These are phyloP conservation scores for Chauna torquata DNA, from an alignment of 2,113 vertebrate genomes.

Conservation along the genomic window DNA sequence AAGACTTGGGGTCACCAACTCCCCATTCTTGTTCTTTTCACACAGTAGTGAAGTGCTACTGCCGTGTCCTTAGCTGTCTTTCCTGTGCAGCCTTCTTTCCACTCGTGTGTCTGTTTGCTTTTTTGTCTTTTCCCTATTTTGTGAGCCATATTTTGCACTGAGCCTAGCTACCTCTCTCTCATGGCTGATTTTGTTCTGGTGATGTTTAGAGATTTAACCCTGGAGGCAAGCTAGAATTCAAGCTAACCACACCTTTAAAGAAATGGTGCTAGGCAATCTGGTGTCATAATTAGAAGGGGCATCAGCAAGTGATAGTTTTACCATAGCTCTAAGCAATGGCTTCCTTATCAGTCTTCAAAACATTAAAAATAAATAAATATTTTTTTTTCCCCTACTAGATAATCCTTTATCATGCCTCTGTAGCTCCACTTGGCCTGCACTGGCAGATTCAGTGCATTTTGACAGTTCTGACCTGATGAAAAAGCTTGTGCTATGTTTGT, in stretches of 20 bases:
- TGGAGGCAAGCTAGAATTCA: neutral
- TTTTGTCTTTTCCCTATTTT: neutral
- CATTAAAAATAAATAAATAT: too few species aligned
- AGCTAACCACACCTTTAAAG: neutral
- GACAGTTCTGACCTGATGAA: constrained; percentile 58
- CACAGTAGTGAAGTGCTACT: neutral
- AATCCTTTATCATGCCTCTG: constrained; percentile 58
- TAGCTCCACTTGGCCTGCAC: constrained; percentile 41
- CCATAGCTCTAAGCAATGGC: constrained; percentile 18
- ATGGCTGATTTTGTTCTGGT: neutral
- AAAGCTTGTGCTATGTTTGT: constrained; percentile 37
- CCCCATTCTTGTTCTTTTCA: neutral
- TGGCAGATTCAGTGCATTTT: constrained; percentile 46
- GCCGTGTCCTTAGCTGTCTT: neutral
- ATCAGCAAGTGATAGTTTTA: constrained; percentile 11
- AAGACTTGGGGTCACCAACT: neutral
- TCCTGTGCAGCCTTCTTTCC: neutral
- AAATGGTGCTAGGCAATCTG: neutral
- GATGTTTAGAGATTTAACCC: neutral
- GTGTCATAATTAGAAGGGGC: constrained; percentile 5
- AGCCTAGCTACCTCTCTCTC: neutral
- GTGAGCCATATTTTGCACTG: neutral
- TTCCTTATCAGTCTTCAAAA: constrained; percentile 55
- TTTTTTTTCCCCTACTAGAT: too few species aligned
- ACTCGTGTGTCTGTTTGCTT: neutral